Percentiles rank a stretch among this genome's conserved stretches.
Evolutionary conservation across 2,113 vertebrate genomes (phyloP).

Genomic region (Aphyosemion australe): DNA sequence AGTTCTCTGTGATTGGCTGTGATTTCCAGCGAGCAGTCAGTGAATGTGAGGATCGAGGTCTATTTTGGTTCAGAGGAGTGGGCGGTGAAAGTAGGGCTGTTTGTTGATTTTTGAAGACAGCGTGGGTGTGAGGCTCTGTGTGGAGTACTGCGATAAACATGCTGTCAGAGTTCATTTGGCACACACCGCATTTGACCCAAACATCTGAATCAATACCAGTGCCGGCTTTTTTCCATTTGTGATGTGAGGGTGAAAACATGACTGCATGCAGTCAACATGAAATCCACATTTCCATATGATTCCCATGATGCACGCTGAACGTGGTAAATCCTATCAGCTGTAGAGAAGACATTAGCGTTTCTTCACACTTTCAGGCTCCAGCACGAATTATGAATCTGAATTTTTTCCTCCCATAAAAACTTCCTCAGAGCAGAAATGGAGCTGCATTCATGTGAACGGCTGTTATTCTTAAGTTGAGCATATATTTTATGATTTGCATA

Average conservation of each 20-base stretch:
- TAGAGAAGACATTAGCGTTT: background rate
- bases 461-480: background rate
- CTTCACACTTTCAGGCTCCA: background rate
- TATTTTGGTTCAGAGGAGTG: conserved; percentile 70
- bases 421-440: background rate
- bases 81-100: conserved; percentile 64
- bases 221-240: conserved; percentile 38
- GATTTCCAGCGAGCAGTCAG: conserved; percentile 34
- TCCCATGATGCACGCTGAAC: background rate
- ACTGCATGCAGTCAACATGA: background rate
- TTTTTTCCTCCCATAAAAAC: background rate
- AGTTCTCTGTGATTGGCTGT: conserved; percentile 24
- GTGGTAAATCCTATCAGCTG: conserved; percentile 4
- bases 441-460: background rate
- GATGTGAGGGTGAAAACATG: conserved; percentile 30
- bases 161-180: conserved; percentile 73
- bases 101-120: conserved; percentile 65
- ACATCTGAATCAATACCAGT: conserved; percentile 69
- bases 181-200: conserved; percentile 63
- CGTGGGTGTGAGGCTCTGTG: conserved; percentile 67
- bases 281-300: conserved; percentile 11
- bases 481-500: background rate
- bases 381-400: background rate
- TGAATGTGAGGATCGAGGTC: conserved; percentile 48
- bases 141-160: conserved; percentile 68